Percentiles rank a stretch among this genome's conserved stretches.
Conservation (phyloP, 2,113 vertebrate species). For the Reinhardtius hippoglossoides region DNA sequence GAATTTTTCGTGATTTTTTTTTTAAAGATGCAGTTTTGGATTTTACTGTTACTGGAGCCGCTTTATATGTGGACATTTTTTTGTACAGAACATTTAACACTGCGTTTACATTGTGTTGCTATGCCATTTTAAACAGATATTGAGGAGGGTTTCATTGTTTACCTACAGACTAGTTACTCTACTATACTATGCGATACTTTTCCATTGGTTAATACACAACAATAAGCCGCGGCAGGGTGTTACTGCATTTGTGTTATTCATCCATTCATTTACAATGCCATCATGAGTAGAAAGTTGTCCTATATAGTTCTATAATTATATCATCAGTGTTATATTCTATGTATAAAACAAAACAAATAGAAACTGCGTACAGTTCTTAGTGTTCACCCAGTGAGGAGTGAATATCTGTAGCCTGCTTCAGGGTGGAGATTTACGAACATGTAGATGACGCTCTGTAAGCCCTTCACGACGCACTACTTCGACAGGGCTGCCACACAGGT, state of each 20-base stretch:
- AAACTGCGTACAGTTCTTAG: slow-evolving; percentile 67
- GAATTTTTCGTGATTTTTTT: slow-evolving; percentile 9
- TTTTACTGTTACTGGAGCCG: slow-evolving; percentile 34
- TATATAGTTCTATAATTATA: slow-evolving; percentile 65
- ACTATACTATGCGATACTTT: slow-evolving; percentile 39
- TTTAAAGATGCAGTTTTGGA: slow-evolving; percentile 37
- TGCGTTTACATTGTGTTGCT: slow-evolving; percentile 54
- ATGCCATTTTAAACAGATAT: slow-evolving; percentile 47
- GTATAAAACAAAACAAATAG: slow-evolving; percentile 59
- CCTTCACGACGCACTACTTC: slow-evolving; percentile 71
- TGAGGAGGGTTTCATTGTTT: slow-evolving; percentile 54
- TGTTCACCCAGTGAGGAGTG: slow-evolving; percentile 55
- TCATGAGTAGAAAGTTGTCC: slow-evolving; percentile 72
- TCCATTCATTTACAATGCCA: slow-evolving; percentile 68
- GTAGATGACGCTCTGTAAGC: slow-evolving; percentile 71
- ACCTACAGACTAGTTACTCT: slow-evolving; percentile 48
- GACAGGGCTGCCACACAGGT: slow-evolving; percentile 77
- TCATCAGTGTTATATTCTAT: slow-evolving; percentile 59
- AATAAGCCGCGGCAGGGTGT: slow-evolving; percentile 73
- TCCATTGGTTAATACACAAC: slow-evolving; percentile 73
- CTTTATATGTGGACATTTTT: slow-evolving; percentile 36
- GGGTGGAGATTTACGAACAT: slow-evolving; percentile 57
- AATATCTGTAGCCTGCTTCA: slow-evolving; percentile 70
- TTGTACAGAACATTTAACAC: slow-evolving; percentile 38
- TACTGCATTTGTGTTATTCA: slow-evolving; percentile 63